Evolutionary conservation across 2,888 invertebrate species (phyloP), one percentile per base, ranked within the genome.

Genomic region (Drosophila nr. medialis): DNA sequence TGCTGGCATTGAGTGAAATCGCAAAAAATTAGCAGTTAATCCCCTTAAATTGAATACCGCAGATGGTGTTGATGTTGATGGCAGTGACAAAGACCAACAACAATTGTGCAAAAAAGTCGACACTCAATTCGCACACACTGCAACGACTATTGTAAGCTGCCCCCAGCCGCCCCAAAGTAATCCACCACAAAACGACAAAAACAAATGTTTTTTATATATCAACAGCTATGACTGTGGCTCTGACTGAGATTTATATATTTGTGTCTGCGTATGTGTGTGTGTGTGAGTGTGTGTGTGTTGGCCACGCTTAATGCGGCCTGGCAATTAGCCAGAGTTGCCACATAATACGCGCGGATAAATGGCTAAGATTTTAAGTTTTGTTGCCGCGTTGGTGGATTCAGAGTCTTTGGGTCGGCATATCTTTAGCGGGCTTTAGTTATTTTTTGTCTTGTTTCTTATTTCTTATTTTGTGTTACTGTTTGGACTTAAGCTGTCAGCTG

Each of bases 31-130:
- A 90, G 82, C 92, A 89, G 91, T 91, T 92, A 92, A 92, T 92
- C 92, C 89, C 91, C 86, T 91, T 83, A 91, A 92, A 92, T 92
- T 92, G 92, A 92, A 92, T 92, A 86, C 89, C 83, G 73, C 89
- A 87, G 89, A 87, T 91, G 91, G 83, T 82, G 90, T 83, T 82
- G 83, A 71, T 77, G 82, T 62, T 72, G 72, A 72, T 83, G 81
- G 56, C 72, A 68, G 73, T 76, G 83, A 78, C 76, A 77, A 75
- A 72, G 71, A 70, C 68, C 61, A 72, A 56, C 56, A 71, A 42
- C 64, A 64, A 38, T 32, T 40, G 58, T 27, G 34, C 13, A 50
- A 60, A 49, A 45, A 60, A 49, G 61, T 45, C 49, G 58, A 78
- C 75, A 77, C 73, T 66, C 73, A 61, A 77, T 75, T 77, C 64